These are phyloP conservation scores for Drosophila ficusphila DNA, from an alignment of 1,140 invertebrate species.

Conservation along the genomic window DNA sequence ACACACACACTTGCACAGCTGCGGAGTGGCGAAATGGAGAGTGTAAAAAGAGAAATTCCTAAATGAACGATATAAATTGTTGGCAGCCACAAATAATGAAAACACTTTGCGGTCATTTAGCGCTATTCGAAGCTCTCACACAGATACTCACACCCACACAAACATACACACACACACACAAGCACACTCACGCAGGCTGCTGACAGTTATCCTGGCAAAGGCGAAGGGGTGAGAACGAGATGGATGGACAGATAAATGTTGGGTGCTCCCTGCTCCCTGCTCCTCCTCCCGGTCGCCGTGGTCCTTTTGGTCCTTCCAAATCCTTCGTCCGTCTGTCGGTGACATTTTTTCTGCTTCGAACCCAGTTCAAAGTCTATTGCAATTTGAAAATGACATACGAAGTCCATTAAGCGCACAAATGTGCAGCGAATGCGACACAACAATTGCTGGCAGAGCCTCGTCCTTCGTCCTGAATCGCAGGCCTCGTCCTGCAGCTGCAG, in stretches of 20 bases:
- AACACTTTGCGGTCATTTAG: conserved; percentile 82
- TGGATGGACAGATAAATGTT: conserved; percentile 47
- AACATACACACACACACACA: background rate
- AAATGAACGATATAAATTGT: conserved; percentile 83
- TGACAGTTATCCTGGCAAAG: conserved; percentile 58
- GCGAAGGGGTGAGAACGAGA: conserved; percentile 6
- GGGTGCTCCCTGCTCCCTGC: conserved; percentile 9
- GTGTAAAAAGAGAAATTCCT: conserved; percentile 76
- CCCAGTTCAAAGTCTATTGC: conserved; percentile 72
- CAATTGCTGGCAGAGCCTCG: conserved; percentile 26
- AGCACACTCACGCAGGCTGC: conserved; percentile 35
- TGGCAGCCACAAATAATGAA: conserved; percentile 82
- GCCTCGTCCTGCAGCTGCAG: conserved; percentile 44
- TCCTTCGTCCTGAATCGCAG: background rate
- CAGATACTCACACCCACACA: conserved; percentile 3
- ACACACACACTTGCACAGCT: conserved; percentile 20
- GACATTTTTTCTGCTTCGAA: conserved; percentile 68
- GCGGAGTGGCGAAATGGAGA: conserved; percentile 14
- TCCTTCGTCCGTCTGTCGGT: conserved; percentile 52
- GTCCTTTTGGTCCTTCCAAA: background rate
- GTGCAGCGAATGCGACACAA: conserved; percentile 59
- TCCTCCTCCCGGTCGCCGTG: background rate
- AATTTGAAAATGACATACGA: conserved; percentile 83
- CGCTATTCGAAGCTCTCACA: conserved; percentile 71
- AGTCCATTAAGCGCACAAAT: conserved; percentile 78